Percentiles rank a stretch among this genome's conserved stretches.
Evolutionary conservation across 2,113 vertebrate species (phyloP).

Genomic region (Edolisoma coerulescens): DNA sequence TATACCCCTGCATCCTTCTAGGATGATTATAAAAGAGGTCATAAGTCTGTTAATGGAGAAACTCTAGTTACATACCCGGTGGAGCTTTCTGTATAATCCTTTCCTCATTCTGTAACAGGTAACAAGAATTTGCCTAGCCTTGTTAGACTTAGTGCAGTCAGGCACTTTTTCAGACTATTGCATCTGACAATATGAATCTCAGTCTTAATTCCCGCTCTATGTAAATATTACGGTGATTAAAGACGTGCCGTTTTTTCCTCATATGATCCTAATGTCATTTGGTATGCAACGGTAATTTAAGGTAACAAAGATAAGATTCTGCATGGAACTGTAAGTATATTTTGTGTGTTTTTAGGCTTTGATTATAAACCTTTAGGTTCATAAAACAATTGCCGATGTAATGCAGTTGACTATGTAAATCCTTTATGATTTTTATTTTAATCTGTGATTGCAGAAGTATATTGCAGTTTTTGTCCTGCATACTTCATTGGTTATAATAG

Average conservation of each 20-base stretch:
- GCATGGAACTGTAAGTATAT: neutral
- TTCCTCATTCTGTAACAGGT: neutral
- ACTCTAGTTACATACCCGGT: neutral
- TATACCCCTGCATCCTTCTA: neutral
- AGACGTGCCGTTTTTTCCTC: fast-evolving
- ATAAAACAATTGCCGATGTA: neutral
- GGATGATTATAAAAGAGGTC: neutral
- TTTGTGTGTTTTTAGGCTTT: neutral
- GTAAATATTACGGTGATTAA: neutral
- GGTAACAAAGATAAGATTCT: neutral
- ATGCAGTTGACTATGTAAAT: neutral
- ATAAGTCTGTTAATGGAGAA: neutral
- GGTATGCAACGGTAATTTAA: neutral
- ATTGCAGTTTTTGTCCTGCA: neutral
- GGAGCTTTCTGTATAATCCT: neutral
- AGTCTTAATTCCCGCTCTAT: neutral
- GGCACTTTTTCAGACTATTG: neutral
- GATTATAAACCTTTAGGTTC: neutral
- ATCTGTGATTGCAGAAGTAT: neutral
- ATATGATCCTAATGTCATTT: neutral
- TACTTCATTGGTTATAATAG: neutral
- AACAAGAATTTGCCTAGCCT: neutral
- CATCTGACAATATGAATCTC: neutral
- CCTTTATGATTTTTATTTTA: neutral
- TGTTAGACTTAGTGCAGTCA: neutral